Evolutionary conservation across 2,888 invertebrate genomes (phyloP), one percentile per base, ranked within the genome.

Genomic region (Allygus modestus): DNA sequence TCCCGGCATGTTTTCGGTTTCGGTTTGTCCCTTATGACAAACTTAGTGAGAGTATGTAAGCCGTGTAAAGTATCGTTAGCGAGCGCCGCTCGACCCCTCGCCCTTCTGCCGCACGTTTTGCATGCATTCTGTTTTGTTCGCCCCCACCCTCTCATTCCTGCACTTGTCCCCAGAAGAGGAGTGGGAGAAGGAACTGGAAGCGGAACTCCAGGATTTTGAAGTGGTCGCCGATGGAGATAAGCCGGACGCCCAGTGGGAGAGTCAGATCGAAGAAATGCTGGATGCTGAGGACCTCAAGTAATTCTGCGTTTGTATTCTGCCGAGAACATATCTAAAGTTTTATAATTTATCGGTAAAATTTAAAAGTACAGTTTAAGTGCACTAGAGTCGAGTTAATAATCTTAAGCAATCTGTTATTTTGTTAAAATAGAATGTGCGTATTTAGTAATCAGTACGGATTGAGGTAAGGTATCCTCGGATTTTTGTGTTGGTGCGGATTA

Each of bases 121-220:
- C 77, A 77, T 77, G 77, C 17, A 51, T 77, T 88, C 86, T 86
- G 86, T 87, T 87, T 86, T 87, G 88, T 88, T 87, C 79, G 71
- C 86, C 86, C 85, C 87, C 73, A 84, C 83, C 85, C 86, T 37
- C 84, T 86, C 54, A 84, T 51, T 85, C 83, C 71, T 69, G 37
- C 77, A n/a, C 82, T 43, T 84, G 79, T 90, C 90, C 89, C 89
- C 91, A 93, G 92, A 95, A 94, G 97, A 97, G 91, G 97, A 98
- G 92, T 98, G 98, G 97, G 98, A 98, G 92, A 96, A 96, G 90
- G 98, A 98, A 91, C 92, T 98, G 89, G 98, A 98, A 90, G 97
- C 97, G 79, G 98, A 98, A 91, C 93, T 98, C 88, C 97, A 97
- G 91, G 98, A 98, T 90, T 98, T 97, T 91, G 98, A 98, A 91